phyloP scores from a whole-genome alignment of 2,888 invertebrate species.

The Scrobipalpa costella region DNA sequence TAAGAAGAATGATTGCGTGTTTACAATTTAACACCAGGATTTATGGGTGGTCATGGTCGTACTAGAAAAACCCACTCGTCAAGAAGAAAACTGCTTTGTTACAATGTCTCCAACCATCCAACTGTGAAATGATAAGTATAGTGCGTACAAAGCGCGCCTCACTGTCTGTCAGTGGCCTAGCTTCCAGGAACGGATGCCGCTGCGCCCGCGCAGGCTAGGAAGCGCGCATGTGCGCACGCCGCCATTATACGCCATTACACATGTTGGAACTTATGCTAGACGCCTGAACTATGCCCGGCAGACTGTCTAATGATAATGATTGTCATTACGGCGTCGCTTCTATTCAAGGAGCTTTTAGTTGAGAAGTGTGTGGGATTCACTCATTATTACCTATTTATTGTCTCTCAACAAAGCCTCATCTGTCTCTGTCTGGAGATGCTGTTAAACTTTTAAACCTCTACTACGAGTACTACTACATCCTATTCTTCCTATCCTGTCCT shows the following conservation, averaged over 20 bases:
- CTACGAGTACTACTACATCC: too few species aligned
- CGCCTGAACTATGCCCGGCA: slow-evolving; percentile 27
- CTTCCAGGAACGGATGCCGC: slow-evolving; percentile 62
- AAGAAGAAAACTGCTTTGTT: not conserved
- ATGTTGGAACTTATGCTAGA: slow-evolving; percentile 24
- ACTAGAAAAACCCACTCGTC: too few species aligned
- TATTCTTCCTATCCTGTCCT: too few species aligned
- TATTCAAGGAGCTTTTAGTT: too few species aligned
- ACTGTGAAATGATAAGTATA: slow-evolving; percentile 1
- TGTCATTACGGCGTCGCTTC: slow-evolving; percentile 17
- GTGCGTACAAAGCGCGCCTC: slow-evolving; percentile 38
- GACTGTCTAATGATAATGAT: slow-evolving; percentile 21
- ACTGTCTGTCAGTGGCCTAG: slow-evolving; percentile 45
- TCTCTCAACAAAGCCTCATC: too few species aligned
- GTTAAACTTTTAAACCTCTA: too few species aligned
- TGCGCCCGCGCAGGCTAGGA: slow-evolving; percentile 45
- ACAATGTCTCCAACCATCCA: not conserved
- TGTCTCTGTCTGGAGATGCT: too few species aligned
- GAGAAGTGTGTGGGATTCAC: not conserved
- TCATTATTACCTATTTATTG: not conserved
- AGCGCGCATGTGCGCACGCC: slow-evolving; percentile 32
- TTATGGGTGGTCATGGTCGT: too few species aligned
- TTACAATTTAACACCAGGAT: too few species aligned
- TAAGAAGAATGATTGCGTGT: too few species aligned
- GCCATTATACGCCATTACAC: slow-evolving; percentile 52